Evolutionary conservation across 2,888 invertebrate species (phyloP), one percentile per base, ranked within the genome.

Genomic region (Crossocerus cetratus): DNA sequence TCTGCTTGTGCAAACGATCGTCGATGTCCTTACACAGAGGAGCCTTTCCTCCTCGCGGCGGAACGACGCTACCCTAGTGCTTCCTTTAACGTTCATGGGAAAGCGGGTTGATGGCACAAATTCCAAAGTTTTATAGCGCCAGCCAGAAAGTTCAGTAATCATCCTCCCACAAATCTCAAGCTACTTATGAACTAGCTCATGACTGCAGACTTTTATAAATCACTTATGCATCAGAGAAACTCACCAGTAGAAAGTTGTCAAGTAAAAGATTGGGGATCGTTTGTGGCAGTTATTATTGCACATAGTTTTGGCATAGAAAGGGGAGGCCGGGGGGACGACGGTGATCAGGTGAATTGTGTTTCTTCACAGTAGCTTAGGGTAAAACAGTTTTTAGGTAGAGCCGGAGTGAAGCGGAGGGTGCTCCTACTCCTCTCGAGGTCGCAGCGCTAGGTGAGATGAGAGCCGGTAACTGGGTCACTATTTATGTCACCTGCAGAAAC

Each of bases 401-500:
- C 42, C 45, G 49, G 49, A 55, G 53, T 54, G 70, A 71, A 63
- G 62, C 73, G 62, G 62, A 76, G 76, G 45, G 73, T 68, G 73
- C 71, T 76, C 72, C 54, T 76, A 70, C 62, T 69, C 60, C 76
- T 74, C 70, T 65, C 66, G 49, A 49, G 49, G 49, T 49, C 60
- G 61, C 53, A 59, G 44, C 13, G 57, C 57, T 3, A 53, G 23
- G 55, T 69, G 21, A 21, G 45, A 64, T 71, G 44, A 71, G 72
- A 65, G 69, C 45, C 56, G 65, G 76, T 59, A 83, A 84, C 76
- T 81, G 72, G 79, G 79, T 77, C 76, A 73, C 76, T 82, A 84
- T 82, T 83, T 84, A 77, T 78, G 77, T 82, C 77, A 79, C 72
- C 74, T 69, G 72, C 81, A 77, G 72, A 83, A 77, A 81, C 78